Evolutionary conservation across 2,113 vertebrate species (phyloP).

Genomic region (Pseudopipra pipra): DNA sequence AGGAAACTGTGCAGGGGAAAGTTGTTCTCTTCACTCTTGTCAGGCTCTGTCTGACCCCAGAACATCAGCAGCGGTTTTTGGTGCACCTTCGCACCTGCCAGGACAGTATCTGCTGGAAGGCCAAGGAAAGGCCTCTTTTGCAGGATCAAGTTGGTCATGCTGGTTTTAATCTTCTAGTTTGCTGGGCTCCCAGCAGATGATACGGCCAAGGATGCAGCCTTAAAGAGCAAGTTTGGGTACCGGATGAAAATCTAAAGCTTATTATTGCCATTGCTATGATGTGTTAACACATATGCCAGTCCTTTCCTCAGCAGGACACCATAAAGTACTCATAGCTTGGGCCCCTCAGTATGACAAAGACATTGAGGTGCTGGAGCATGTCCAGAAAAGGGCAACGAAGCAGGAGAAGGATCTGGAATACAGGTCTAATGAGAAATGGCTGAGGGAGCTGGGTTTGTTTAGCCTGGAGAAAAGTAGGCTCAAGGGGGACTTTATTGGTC

Average conservation of each 20-base stretch:
- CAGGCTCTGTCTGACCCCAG: neutral
- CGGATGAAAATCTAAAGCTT: neutral
- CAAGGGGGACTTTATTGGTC: neutral
- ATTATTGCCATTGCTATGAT: neutral
- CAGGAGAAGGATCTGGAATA: neutral
- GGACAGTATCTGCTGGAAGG: neutral
- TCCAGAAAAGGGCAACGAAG: neutral
- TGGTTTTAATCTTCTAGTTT: neutral
- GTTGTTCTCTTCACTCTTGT: neutral
- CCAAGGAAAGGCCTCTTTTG: neutral
- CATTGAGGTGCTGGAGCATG: neutral
- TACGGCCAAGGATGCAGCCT: neutral
- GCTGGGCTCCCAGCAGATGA: neutral
- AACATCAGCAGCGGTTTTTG: neutral
- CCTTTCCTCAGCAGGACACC: neutral
- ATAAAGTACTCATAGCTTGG: neutral
- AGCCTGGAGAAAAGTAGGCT: neutral
- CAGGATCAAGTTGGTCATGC: neutral
- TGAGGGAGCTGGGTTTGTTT: neutral
- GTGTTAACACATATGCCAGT: neutral
- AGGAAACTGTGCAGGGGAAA: neutral
- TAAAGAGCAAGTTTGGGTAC: neutral
- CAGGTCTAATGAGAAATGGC: neutral
- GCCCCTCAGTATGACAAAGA: neutral
- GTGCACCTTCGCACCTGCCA: neutral